Base-by-base conservation (phyloP, 2,113 vertebrate species). In the Gymnogyps californianus region DNA sequence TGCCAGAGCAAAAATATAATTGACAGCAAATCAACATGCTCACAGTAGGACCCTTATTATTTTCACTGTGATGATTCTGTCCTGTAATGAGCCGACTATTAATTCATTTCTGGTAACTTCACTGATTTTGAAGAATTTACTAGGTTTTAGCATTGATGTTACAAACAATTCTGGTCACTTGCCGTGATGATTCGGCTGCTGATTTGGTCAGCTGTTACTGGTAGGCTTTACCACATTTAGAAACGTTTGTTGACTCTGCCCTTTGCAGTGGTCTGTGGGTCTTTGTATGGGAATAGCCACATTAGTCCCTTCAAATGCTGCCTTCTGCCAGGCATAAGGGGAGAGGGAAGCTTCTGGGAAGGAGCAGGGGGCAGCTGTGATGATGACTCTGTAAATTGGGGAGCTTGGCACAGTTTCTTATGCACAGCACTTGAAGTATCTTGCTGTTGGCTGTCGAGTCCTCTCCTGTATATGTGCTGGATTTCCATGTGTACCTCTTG, bases 361-460 rank as follows among this genome's bases (percentile, higher is more conserved):
- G 91, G 51, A 86, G 71, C 36, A 46, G 47, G 21, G 57, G 42
- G 20, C 51, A 42, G 81, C 65, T 81, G 36, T 61, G 71, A 25
- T 40, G 54, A 11, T 36, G 51, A 14, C 40, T 44, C 19, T 32
- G 10, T 72, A 6, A 51, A 46, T 0, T 52, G 61, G 38, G 19
- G 32, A 93, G 54, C 36, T 72, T 28, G 57, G 17, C 65, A 54
- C 13, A 18, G n/a, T 62, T 91, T 76, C 54, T 28, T 47, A 44
- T 5, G 54, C 17, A 16, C 11, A 6, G 54, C 10, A 16, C 25
- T 38, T 3, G 9, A 25, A 26, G 34, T 21, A 36, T 47, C n/a
- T 76, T 52, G 52, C 0, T 0, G 51, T 44, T 42, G 52, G 21
- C 46, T 51, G 36, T 57, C 0, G 1, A 31, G 40, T 51, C 52